phyloP scores from a whole-genome alignment of 1,140 invertebrate species.

The Musca domestica region DNA sequence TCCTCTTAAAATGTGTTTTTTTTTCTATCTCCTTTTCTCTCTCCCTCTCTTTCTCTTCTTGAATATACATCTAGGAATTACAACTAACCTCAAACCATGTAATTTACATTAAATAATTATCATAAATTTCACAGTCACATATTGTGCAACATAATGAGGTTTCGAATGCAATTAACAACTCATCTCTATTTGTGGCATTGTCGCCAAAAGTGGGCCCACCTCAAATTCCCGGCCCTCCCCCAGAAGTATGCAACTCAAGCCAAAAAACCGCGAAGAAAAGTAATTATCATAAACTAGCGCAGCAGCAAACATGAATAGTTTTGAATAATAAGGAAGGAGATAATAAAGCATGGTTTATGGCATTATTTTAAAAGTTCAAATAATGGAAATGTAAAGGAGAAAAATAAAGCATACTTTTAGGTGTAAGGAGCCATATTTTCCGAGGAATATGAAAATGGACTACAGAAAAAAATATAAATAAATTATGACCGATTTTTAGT shows the following conservation, averaged over 20 bases:
- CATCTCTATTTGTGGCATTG: conserved; percentile 1
- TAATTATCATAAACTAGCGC: conserved; percentile 16
- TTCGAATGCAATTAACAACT: conserved; percentile 19
- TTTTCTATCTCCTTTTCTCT: no score
- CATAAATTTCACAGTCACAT: conserved; percentile 19
- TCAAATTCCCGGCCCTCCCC: background rate
- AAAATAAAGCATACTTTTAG: background rate
- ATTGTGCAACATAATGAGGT: conserved; percentile 18
- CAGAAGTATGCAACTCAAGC: conserved; percentile 3
- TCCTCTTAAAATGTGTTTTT: no score
- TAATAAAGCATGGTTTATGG: background rate
- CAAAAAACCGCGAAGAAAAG: conserved; percentile 19
- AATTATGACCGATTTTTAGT: no score
- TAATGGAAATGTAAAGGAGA: background rate
- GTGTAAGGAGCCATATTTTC: background rate
- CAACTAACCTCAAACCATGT: conserved; percentile 14
- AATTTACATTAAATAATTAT: conserved; percentile 9
- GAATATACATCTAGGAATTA: no score
- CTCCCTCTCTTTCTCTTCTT: no score
- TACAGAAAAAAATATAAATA: no score
- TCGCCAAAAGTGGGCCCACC: background rate
- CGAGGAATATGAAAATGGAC: no score
- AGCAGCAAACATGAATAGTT: background rate
- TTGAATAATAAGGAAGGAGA: background rate
- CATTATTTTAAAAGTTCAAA: background rate